phyloP scores from a whole-genome alignment of 2,888 invertebrate species.

The Arge pagana region DNA sequence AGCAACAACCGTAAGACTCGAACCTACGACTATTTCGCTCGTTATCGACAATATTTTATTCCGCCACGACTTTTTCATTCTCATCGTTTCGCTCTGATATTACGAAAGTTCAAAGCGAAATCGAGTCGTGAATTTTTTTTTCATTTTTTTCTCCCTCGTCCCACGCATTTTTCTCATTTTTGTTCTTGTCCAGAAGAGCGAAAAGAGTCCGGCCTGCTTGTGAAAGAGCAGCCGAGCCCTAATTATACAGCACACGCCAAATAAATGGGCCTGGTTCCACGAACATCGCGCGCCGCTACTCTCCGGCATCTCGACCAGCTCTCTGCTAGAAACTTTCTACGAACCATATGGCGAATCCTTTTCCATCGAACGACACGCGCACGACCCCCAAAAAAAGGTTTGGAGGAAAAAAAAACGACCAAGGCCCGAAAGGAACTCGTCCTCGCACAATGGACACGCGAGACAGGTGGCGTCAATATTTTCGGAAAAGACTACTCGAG shows the following conservation, averaged over 20 bases:
- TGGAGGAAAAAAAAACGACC: no score
- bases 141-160: constrained; percentile 40
- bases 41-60: no score
- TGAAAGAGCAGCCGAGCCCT: constrained; percentile 38
- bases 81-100: no score
- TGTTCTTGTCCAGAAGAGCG: constrained; percentile 11
- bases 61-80: no score
- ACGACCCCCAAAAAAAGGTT: neutral
- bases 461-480: no score
- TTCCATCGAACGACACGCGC: constrained; percentile 39
- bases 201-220: constrained; percentile 26
- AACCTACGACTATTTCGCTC: no score
- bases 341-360: constrained; percentile 56
- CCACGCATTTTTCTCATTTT: neutral
- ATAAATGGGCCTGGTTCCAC: constrained; percentile 49
- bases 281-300: constrained; percentile 39
- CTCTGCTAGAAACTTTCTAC: constrained; percentile 28
- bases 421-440: no score
- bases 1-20: no score
- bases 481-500: no score
- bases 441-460: no score
- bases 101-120: no score
- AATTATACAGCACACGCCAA: constrained; percentile 55
- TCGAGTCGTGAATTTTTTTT: constrained; percentile 38
- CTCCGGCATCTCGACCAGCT: constrained; percentile 29